Conservation (phyloP, 2,888 invertebrate species). For the Bhutanitis thaidina region DNA sequence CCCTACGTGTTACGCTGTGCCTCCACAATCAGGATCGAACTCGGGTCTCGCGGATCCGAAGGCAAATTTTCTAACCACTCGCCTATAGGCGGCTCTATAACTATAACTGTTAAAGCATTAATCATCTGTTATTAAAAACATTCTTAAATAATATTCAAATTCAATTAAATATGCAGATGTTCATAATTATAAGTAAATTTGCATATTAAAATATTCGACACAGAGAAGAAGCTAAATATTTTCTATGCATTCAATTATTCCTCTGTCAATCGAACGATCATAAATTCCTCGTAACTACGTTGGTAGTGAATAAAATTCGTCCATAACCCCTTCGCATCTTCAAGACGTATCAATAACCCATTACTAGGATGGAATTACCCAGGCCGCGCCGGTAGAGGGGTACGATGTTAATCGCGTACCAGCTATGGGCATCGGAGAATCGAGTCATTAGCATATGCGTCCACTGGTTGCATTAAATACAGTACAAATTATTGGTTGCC, state of each 20-base stretch:
- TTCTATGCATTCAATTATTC: conserved; percentile 5
- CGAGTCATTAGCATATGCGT: conserved; percentile 11
- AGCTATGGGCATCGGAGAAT: conserved; percentile 3
- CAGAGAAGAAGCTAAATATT: not conserved
- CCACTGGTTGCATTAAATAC: conserved; percentile 6
- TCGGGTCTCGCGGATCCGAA: no score
- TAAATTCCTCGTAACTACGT: not conserved
- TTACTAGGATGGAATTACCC: conserved; percentile 4
- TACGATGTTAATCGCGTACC: conserved; percentile 1
- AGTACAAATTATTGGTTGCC: conserved; percentile 11
- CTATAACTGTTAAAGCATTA: no score
- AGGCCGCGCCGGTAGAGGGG: not conserved
- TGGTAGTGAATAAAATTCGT: not conserved
- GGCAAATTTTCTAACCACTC: no score
- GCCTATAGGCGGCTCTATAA: no score
- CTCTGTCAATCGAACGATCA: not conserved
- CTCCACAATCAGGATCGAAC: no score
- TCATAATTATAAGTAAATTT: not conserved
- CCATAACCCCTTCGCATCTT: not conserved
- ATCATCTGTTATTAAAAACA: no score
- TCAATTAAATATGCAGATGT: not conserved
- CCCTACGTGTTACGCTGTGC: no score
- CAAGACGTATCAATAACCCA: conserved; percentile 10
- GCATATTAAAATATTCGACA: not conserved
- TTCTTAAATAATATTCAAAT: not conserved